Evolutionary conservation across 1,140 invertebrate species (phyloP), one percentile per base, ranked within the genome.

Genomic region (Lucilia sericata): DNA sequence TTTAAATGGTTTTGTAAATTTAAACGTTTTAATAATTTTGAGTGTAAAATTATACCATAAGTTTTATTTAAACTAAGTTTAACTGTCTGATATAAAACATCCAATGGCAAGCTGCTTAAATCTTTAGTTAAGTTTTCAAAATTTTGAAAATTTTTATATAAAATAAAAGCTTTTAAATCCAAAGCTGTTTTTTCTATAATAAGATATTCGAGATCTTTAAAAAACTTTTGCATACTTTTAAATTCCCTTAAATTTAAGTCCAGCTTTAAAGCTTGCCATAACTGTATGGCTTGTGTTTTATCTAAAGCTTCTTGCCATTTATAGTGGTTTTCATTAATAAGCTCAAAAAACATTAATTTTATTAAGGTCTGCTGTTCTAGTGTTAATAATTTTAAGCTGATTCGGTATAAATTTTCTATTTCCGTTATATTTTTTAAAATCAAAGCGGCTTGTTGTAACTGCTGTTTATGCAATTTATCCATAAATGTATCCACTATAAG

Each of bases 351-450:
- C n/a, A 70, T 70, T 70, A 21, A 70, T 21, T 60, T 60, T 70
- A 25, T 70, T 70, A 70, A 70, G 10, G n/a, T 30, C 25, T 30
- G n/a, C 8, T 70, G 5, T 19, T 70, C n/a, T 21, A 21, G 9
- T 12, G n/a, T 10, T 70, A 70, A 70, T 25, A 70, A 19, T 0
- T 70, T 12, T 19, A 21, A 5, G n/a, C 65, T 70, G n/a, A 70
- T 19, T 7, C 25, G 7, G 7, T 19, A 9, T 25, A 70, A 12
- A 21, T n/a, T 70, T 21, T 70, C n/a, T 21, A 25, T 21, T 49
- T 80, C 76, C 19, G 42, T 80, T 80, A 51, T 49, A 80, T 80
- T 80, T 80, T 51, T 19, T 25, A 80, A 80, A 80, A 80, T 49
- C 21, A 49, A 8, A 25, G 8, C 76, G 25, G 42, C 76, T 17